Conservation (phyloP, 2,113 vertebrate genomes). For the Sterna hirundo region DNA sequence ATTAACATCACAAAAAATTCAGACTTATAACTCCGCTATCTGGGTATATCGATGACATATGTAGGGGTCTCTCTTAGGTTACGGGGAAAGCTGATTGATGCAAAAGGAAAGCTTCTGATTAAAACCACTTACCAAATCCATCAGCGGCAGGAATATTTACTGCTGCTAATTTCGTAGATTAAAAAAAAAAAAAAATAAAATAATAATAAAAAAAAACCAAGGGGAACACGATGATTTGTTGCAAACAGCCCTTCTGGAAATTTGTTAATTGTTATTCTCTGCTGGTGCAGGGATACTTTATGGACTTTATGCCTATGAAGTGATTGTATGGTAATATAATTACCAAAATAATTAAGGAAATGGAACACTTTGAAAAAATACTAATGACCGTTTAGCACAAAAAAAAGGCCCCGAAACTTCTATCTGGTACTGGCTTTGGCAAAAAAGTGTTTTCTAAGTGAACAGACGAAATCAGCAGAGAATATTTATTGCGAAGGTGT, state of each 20-base stretch:
- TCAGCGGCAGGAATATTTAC: neutral
- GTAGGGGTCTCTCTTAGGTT: constrained; percentile 4
- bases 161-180: neutral
- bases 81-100: constrained; percentile 61
- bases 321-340: neutral
- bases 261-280: neutral
- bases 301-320: neutral
- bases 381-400: neutral
- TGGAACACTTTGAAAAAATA: constrained; percentile 29
- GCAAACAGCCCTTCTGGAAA: neutral
- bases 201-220: neutral
- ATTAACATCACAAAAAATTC: constrained; percentile 57
- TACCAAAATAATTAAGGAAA: constrained; percentile 12
- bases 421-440: neutral
- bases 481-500: neutral
- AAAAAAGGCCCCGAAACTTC: neutral
- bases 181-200: neutral
- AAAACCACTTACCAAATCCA: neutral
- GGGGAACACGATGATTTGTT: neutral
- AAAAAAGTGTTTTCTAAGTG: neutral
- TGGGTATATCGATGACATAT: constrained; percentile 9
- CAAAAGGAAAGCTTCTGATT: constrained; percentile 66
- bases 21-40: constrained; percentile 35
- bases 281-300: neutral
- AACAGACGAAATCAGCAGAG: neutral